phyloP scores from a whole-genome alignment of 1,140 invertebrate genomes.

The Magallana gigas region DNA sequence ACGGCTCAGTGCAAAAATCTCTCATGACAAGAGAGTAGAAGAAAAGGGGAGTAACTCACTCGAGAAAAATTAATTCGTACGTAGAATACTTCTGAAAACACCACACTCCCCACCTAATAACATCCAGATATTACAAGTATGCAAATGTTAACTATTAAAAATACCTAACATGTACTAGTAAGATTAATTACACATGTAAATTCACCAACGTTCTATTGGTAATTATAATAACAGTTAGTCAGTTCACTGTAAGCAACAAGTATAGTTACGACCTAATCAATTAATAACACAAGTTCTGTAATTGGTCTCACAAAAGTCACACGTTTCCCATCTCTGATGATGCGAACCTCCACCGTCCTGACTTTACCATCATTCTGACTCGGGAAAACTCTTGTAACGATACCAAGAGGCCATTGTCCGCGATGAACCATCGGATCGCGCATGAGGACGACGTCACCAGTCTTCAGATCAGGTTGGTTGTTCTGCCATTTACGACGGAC shows the following conservation, averaged over 20 bases:
- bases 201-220: too few relatives aligned
- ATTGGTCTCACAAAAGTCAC: not conserved
- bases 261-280: not conserved
- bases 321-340: not conserved
- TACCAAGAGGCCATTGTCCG: constrained; percentile 3
- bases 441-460: constrained; percentile 42
- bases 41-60: too few relatives aligned
- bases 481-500: constrained; percentile 38
- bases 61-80: too few relatives aligned
- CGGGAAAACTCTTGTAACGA: not conserved
- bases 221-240: too few relatives aligned
- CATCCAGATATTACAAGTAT: not conserved
- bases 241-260: too few relatives aligned
- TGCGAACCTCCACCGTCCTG: not conserved
- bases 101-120: constrained; percentile 27
- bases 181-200: too few relatives aligned
- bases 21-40: too few relatives aligned
- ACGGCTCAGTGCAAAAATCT: too few relatives aligned
- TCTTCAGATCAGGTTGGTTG: constrained; percentile 18
- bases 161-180: too few relatives aligned
- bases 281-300: not conserved
- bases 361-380: constrained; percentile 10
- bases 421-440: not conserved
- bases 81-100: too few relatives aligned
- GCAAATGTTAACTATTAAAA: too few relatives aligned